These are phyloP conservation scores for Bellardia bayeri DNA, from an alignment of 2,888 invertebrate species.

Conservation along the genomic window DNA sequence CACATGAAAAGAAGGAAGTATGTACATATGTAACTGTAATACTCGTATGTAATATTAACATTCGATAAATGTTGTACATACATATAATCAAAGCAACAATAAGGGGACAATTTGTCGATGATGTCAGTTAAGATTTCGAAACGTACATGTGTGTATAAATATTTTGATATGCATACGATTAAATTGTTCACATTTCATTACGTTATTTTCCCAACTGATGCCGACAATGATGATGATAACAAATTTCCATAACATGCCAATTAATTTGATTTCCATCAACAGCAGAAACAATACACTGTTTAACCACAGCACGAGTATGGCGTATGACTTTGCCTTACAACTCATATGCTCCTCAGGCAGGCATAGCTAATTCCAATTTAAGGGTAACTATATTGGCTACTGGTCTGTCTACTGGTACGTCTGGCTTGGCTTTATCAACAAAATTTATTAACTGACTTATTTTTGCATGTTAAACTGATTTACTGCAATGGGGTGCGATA, in stretches of 20 bases:
- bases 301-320: slow-evolving; percentile 29
- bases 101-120: slow-evolving; percentile 63
- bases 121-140: slow-evolving; percentile 57
- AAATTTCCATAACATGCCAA: slow-evolving; percentile 73
- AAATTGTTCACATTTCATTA: slow-evolving; percentile 33
- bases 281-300: slow-evolving; percentile 28
- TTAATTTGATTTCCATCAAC: slow-evolving; percentile 66
- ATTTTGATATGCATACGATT: slow-evolving; percentile 68
- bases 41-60: slow-evolving; percentile 41
- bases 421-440: background rate
- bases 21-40: slow-evolving; percentile 30
- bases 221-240: slow-evolving; percentile 67
- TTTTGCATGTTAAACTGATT: slow-evolving; percentile 53
- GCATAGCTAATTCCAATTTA: slow-evolving; percentile 31
- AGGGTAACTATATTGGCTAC: slow-evolving; percentile 47
- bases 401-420: slow-evolving; percentile 12
- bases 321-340: slow-evolving; percentile 14
- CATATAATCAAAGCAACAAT: slow-evolving; percentile 60
- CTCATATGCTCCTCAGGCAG: background rate
- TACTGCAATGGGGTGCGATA: slow-evolving; percentile 16
- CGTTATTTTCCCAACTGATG: slow-evolving; percentile 8
- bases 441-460: slow-evolving; percentile 41
- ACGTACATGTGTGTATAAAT: slow-evolving; percentile 26
- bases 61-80: slow-evolving; percentile 62
- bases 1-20: slow-evolving; percentile 10